phyloP scores from a whole-genome alignment of 2,113 vertebrate species.

The Myotis brandtii region DNA sequence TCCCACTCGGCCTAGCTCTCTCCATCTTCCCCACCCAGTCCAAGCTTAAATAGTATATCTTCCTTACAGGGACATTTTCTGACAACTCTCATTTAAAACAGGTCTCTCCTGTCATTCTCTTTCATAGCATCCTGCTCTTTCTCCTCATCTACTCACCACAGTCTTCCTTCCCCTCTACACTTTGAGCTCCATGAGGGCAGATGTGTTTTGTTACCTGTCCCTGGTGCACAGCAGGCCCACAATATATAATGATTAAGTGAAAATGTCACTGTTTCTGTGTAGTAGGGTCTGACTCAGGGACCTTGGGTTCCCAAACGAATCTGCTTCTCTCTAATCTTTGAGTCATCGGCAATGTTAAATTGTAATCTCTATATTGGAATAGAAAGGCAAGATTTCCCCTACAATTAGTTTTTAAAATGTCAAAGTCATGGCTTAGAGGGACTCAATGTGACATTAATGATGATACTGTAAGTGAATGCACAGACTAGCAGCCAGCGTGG shows the following conservation, averaged over 20 bases:
- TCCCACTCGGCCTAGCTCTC: not conserved
- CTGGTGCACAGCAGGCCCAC: not conserved
- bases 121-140: not conserved
- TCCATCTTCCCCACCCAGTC: not conserved
- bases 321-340: not conserved
- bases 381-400: not conserved
- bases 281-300: not conserved
- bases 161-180: not conserved
- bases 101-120: not conserved
- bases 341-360: not conserved
- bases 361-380: not conserved
- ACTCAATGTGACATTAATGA: not conserved
- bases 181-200: not conserved
- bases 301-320: not conserved
- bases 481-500: not conserved
- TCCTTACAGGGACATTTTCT: not conserved
- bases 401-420: not conserved
- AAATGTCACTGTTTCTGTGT: not conserved
- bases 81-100: not conserved
- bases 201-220: not conserved
- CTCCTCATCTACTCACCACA: not conserved
- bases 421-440: not conserved
- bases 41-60: not conserved
- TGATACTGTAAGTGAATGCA: not conserved
- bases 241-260: not conserved